Evolutionary conservation across 2,888 invertebrate genomes (phyloP).

Genomic region (Shargacucullia verbasci): DNA sequence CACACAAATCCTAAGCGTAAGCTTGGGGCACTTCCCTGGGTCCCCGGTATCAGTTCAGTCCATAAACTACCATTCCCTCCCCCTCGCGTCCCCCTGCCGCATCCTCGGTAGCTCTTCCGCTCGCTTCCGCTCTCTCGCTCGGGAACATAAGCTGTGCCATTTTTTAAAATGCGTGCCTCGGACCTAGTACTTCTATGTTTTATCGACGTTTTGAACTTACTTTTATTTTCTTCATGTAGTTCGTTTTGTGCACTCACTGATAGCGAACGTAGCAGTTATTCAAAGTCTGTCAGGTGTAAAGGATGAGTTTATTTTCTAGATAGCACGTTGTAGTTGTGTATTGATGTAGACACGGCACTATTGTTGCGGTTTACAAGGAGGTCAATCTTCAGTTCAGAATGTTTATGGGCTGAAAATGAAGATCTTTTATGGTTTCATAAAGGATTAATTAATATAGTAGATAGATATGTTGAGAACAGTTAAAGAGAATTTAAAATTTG

Average conservation of each 20-base stretch:
- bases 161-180: slow-evolving; percentile 85
- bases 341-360: slow-evolving; percentile 3
- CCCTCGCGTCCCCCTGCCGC: slow-evolving; percentile 56
- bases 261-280: slow-evolving; percentile 67
- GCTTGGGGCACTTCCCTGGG: slow-evolving; percentile 84
- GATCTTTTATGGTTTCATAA: too few species aligned
- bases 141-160: slow-evolving; percentile 82
- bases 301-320: slow-evolving; percentile 64
- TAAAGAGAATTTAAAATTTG: too few species aligned
- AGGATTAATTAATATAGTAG: too few species aligned
- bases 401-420: too few species aligned
- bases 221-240: slow-evolving; percentile 76
- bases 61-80: slow-evolving; percentile 80
- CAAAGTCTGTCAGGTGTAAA: slow-evolving; percentile 65
- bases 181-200: slow-evolving; percentile 75
- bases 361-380: too few species aligned
- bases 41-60: slow-evolving; percentile 86
- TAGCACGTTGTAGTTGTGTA: slow-evolving; percentile 37
- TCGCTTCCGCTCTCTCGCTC: slow-evolving; percentile 73
- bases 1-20: slow-evolving; percentile 85
- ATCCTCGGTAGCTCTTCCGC: slow-evolving; percentile 58
- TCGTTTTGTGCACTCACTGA: slow-evolving; percentile 67
- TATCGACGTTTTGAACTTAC: slow-evolving; percentile 77
- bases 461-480: too few species aligned
- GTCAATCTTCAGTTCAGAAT: too few species aligned